These are phyloP conservation scores for Labeo rohita DNA, from an alignment of 2,113 vertebrate species.

Conservation along the genomic window DNA sequence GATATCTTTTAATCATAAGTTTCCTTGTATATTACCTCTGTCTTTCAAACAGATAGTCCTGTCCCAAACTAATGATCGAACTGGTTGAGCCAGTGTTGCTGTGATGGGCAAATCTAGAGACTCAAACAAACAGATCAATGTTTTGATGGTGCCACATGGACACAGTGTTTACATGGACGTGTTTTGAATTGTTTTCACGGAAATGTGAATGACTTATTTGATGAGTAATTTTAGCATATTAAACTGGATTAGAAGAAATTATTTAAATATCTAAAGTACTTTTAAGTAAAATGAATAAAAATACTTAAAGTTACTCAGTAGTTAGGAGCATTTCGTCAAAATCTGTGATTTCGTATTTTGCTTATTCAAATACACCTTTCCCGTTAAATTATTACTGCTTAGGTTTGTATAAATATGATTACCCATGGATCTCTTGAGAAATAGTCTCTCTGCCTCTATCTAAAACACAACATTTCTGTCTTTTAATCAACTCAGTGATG, in stretches of 20 bases:
- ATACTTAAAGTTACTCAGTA: neutral
- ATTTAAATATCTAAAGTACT: neutral
- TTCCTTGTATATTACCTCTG: neutral
- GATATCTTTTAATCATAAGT: neutral
- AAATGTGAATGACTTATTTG: neutral
- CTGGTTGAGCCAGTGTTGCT: neutral
- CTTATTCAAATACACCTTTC: neutral
- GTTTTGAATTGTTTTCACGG: neutral
- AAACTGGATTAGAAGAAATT: neutral
- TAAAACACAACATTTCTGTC: neutral
- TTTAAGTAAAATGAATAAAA: neutral
- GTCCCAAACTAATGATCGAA: neutral
- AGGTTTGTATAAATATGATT: slow-evolving; percentile 25
- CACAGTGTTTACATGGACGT: neutral
- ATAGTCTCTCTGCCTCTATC: neutral
- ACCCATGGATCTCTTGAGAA: slow-evolving; percentile 44
- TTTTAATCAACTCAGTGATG: slow-evolving; percentile 22
- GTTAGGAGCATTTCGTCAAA: neutral
- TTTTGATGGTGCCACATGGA: neutral
- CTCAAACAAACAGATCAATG: neutral
- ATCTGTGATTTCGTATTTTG: neutral
- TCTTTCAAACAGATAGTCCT: neutral
- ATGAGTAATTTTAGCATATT: neutral
- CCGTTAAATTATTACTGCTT: neutral
- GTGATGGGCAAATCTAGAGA: neutral